A percentile compares a stretch with the other conserved stretches of the same genome.
phyloP scores from a whole-genome alignment of 2,113 vertebrate genomes.

The Buteo buteo region DNA sequence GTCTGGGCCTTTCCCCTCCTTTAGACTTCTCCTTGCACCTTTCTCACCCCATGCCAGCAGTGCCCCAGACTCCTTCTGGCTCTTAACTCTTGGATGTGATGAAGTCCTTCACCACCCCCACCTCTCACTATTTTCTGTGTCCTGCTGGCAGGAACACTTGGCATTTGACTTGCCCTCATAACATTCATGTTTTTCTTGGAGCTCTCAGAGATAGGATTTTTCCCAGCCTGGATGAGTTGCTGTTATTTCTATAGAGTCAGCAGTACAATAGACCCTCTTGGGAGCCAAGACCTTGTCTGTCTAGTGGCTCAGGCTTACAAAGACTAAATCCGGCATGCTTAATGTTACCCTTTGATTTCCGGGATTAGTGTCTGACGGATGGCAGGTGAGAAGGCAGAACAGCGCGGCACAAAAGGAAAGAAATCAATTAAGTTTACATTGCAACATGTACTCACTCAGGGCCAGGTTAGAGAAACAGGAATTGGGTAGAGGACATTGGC shows the following conservation, averaged over 20 bases:
- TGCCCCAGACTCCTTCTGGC: neutral
- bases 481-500: neutral
- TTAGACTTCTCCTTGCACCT: neutral
- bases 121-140: neutral
- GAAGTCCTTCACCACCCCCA: neutral
- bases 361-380: neutral
- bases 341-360: neutral
- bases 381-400: constrained; percentile 37
- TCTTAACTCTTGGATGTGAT: neutral
- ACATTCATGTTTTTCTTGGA: constrained; percentile 38
- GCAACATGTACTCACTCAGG: neutral
- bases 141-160: constrained; percentile 22
- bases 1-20: neutral
- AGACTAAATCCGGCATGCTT: neutral
- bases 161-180: neutral
- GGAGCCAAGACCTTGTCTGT: constrained; percentile 28
- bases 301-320: constrained; percentile 10
- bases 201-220: constrained; percentile 26
- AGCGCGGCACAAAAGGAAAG: neutral
- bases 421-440: neutral
- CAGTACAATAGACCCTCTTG: constrained; percentile 36
- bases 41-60: neutral
- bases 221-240: constrained; percentile 38
- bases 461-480: neutral
- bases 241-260: constrained; percentile 52